Evolutionary conservation across 2,888 invertebrate species (phyloP), one percentile per base, ranked within the genome.

Genomic region (Ormyrus nitidulus): DNA sequence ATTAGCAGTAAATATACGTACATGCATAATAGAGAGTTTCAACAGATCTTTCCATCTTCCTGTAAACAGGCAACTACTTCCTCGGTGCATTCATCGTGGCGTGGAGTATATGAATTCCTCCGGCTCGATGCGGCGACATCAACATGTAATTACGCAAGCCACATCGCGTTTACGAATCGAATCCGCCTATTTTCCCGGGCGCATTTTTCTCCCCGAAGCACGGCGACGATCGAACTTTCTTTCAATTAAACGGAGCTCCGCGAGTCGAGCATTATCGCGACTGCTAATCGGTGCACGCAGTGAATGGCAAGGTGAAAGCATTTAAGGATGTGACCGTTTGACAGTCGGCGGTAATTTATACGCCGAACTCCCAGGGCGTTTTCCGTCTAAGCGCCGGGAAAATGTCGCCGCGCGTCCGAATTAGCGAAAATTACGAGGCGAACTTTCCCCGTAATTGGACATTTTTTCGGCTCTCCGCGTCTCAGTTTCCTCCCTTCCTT

Each of bases 221-320:
- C 34, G 34, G 34, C 34, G 34, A n/a, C 59, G 71, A 11, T 11
- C 19, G 71, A 34, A 77, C 79, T 80, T 80, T 82, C 82, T 69
- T 82, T 82, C 77, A 80, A 82, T 82, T 77, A 73, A 69, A 62
- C 59, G 68, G 6, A 4, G 34, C 34, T 34, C 34, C 44, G 11
- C 44, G 72, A 11, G 46, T 34, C n/a, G 68, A 10, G 48, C 59
- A 64, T 65, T 61, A 81, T 81, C 81, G 71, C 48, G 11, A 1
- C 54, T 59, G 66, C 68, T 82, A 77, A 79, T 82, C 79, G 77
- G 11, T 13, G 65, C 10, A 48, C 6, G 64, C 3, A 11, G 77
- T 69, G 80, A 75, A 75, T 79, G 78, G 72, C 75, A 77, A 73
- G 82, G 82, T 82, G 80, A 82, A 82, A 82, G 82, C 82, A 77